Percentiles rank a stretch among this genome's conserved stretches.
phyloP scores from a whole-genome alignment of 2,888 invertebrate genomes.

The Sepiola atlantica region DNA sequence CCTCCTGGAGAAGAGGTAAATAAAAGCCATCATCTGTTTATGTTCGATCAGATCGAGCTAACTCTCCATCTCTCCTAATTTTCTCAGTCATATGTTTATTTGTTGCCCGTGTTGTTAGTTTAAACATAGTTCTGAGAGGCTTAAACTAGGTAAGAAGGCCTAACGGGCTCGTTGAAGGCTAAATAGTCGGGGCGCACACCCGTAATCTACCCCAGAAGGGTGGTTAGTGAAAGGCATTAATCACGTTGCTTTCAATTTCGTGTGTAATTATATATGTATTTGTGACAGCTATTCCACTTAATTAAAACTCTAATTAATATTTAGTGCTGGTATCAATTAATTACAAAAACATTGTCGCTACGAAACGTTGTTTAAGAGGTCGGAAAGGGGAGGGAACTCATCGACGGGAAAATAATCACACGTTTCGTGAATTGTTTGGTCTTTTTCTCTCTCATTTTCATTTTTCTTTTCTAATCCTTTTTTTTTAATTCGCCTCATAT shows the following conservation, averaged over 20 bases:
- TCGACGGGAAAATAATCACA: neutral
- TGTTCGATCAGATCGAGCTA: too few species aligned
- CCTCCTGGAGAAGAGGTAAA: too few species aligned
- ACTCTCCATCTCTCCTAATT: too few species aligned
- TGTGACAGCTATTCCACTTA: neutral
- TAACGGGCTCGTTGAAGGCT: neutral
- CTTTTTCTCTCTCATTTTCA: too few species aligned
- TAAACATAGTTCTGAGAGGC: too few species aligned
- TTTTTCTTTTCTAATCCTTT: too few species aligned
- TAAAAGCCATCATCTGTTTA: too few species aligned
- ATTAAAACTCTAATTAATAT: conserved; percentile 22
- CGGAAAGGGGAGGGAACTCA: neutral
- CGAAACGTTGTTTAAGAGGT: neutral
- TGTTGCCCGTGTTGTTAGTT: too few species aligned
- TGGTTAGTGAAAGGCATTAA: neutral
- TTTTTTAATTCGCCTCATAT: too few species aligned
- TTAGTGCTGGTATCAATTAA: conserved; percentile 14
- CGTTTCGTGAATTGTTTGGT: neutral
- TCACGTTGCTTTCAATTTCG: neutral
- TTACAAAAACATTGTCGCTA: neutral
- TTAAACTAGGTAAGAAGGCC: too few species aligned
- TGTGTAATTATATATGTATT: neutral
- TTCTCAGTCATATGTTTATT: too few species aligned
- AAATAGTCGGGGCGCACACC: neutral
- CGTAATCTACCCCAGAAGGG: neutral